phyloP scores from a whole-genome alignment of 1,140 invertebrate genomes.

The Teleopsis dalmanni region DNA sequence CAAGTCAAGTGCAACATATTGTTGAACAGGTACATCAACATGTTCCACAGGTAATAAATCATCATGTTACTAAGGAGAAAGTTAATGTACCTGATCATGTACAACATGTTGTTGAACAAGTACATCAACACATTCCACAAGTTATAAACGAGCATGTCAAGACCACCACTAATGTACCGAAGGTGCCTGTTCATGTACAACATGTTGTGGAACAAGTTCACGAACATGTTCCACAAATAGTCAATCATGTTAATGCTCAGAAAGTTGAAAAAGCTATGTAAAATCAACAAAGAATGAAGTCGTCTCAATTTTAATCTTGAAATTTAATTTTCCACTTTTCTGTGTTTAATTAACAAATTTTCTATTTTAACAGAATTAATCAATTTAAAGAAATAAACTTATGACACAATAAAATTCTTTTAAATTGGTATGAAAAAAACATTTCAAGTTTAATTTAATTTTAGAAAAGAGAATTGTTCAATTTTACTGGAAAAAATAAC shows the following conservation, averaged over 20 bases:
- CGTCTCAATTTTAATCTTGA: too few species aligned
- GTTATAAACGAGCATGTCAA: constrained; percentile 4
- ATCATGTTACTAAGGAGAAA: neutral
- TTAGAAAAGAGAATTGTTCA: too few species aligned
- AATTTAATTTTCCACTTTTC: too few species aligned
- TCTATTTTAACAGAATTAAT: too few species aligned
- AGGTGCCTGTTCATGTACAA: neutral
- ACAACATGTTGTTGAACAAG: constrained; percentile 9
- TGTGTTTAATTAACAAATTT: too few species aligned
- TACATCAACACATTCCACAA: constrained; percentile 10
- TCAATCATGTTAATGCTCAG: neutral
- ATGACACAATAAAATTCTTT: too few species aligned
- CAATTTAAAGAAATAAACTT: too few species aligned
- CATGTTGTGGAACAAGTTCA: neutral
- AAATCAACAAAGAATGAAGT: too few species aligned
- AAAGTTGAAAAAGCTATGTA: too few species aligned
- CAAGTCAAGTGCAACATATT: constrained; percentile 1
- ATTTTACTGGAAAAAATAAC: too few species aligned
- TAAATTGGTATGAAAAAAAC: too few species aligned
- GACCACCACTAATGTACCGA: neutral
- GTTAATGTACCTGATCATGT: constrained; percentile 1
- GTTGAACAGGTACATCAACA: constrained; percentile 4
- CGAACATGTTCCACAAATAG: neutral
- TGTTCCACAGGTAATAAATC: constrained; percentile 2
- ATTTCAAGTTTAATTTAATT: too few species aligned